phyloP scores from a whole-genome alignment of 2,113 vertebrate species.

The Heterotis niloticus region DNA sequence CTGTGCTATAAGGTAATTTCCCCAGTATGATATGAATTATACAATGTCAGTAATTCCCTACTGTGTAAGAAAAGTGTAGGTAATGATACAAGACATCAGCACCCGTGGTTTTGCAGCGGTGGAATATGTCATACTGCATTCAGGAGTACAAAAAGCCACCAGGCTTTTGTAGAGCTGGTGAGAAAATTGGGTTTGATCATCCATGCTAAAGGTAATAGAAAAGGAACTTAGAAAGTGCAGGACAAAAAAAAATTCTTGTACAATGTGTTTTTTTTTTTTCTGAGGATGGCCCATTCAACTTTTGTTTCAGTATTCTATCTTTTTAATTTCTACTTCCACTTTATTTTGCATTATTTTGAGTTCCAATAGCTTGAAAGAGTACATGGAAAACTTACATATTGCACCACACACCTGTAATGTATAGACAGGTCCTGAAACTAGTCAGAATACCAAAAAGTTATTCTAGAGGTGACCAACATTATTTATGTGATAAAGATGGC shows the following conservation, averaged over 20 bases:
- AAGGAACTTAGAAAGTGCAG: slow-evolving; percentile 3
- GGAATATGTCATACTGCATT: slow-evolving; percentile 17
- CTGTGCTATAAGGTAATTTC: slow-evolving; percentile 18
- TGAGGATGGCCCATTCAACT: not conserved
- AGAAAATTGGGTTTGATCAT: slow-evolving; percentile 18
- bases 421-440: not conserved
- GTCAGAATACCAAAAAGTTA: not conserved
- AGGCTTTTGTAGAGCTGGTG: not conserved
- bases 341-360: not conserved
- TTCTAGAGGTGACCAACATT: not conserved
- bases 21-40: slow-evolving; percentile 11
- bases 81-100: slow-evolving; percentile 8
- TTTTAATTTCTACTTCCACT: slow-evolving; percentile 8
- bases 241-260: slow-evolving; percentile 10
- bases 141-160: slow-evolving; percentile 15
- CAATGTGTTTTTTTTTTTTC: slow-evolving; percentile 8
- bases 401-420: not conserved
- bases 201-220: slow-evolving; percentile 17
- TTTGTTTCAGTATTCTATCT: not conserved
- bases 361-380: not conserved
- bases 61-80: slow-evolving; percentile 2
- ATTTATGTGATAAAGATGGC: slow-evolving; percentile 2
- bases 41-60: slow-evolving; percentile 17
- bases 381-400: not conserved
- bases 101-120: not conserved